Evolutionary conservation across 2,113 vertebrate genomes (phyloP).

Genomic region (Oreochromis spilurus): DNA sequence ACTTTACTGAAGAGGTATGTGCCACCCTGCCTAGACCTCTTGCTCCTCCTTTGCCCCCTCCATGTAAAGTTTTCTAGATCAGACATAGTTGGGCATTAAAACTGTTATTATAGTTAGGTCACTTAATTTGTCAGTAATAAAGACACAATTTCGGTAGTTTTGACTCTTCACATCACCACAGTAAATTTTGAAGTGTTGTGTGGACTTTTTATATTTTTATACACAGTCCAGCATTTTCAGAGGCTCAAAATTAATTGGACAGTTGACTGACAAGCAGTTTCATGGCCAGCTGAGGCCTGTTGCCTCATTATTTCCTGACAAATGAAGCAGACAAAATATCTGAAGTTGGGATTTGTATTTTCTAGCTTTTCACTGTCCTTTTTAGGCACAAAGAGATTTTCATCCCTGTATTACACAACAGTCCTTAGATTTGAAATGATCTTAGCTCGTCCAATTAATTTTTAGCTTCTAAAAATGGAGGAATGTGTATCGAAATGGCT

Average conservation of each 20-base stretch:
- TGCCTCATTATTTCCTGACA: not conserved
- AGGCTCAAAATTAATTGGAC: not conserved
- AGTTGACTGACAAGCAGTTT: not conserved
- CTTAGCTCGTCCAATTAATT: not conserved
- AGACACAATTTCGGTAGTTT: not conserved
- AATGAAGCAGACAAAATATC: not conserved
- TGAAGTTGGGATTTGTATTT: not conserved
- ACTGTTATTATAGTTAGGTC: not conserved
- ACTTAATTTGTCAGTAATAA: not conserved
- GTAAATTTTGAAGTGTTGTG: not conserved
- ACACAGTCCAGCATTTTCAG: not conserved
- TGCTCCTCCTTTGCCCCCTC: not conserved
- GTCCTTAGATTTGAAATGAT: not conserved
- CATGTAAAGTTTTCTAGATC: not conserved
- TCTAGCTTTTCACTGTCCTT: not conserved
- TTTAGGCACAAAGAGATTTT: not conserved
- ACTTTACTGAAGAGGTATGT: not conserved
- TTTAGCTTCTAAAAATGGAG: not conserved
- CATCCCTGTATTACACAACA: not conserved
- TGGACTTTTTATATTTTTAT: not conserved
- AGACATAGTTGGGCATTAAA: not conserved
- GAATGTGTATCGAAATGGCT: not conserved
- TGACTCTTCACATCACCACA: not conserved
- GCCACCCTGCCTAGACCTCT: not conserved
- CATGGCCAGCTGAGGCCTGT: not conserved